Evolutionary conservation across 2,113 vertebrate species (phyloP).

Genomic region (Lampris incognitus): DNA sequence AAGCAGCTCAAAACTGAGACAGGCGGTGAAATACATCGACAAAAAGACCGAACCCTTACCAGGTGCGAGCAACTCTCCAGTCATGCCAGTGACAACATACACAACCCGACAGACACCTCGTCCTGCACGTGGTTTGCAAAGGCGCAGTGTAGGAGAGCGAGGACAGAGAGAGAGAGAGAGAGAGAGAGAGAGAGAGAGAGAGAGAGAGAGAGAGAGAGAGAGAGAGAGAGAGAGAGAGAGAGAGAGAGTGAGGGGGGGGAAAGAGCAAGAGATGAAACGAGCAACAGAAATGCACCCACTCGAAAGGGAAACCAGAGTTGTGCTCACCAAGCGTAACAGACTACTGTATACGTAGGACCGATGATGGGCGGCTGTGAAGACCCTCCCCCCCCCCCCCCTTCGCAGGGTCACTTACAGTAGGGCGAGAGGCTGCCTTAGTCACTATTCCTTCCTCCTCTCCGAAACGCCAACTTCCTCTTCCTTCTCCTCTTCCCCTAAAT

Average conservation of each 20-base stretch:
- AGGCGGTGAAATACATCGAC: neutral
- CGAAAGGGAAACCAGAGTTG: neutral
- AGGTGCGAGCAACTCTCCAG: slow-evolving; percentile 21
- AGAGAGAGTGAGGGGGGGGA: neutral
- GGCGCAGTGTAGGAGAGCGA: neutral
- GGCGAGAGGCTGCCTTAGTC: slow-evolving; percentile 73
- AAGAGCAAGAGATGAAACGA: neutral
- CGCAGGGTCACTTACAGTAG: slow-evolving; percentile 47
- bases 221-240: neutral
- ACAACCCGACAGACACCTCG: slow-evolving; percentile 46
- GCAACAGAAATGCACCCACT: neutral
- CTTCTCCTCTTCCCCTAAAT: slow-evolving; percentile 78
- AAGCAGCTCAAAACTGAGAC: neutral
- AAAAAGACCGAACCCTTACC: slow-evolving; percentile 58
- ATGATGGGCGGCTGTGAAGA: slow-evolving; percentile 52
- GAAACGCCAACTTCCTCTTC: slow-evolving; percentile 55
- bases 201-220: too few relatives aligned
- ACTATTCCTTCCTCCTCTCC: slow-evolving; percentile 56
- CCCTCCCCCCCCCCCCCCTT: slow-evolving; percentile 47
- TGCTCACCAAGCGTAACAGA: slow-evolving; percentile 14
- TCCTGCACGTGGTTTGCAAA: slow-evolving; percentile 48
- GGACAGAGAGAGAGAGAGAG: too few relatives aligned
- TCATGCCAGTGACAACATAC: slow-evolving; percentile 64
- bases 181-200: too few relatives aligned
- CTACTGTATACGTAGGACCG: slow-evolving; percentile 44